Evolutionary conservation across 2,797 vertebrate genomes (phyloP).

Genomic region (Anguilla megastoma): DNA sequence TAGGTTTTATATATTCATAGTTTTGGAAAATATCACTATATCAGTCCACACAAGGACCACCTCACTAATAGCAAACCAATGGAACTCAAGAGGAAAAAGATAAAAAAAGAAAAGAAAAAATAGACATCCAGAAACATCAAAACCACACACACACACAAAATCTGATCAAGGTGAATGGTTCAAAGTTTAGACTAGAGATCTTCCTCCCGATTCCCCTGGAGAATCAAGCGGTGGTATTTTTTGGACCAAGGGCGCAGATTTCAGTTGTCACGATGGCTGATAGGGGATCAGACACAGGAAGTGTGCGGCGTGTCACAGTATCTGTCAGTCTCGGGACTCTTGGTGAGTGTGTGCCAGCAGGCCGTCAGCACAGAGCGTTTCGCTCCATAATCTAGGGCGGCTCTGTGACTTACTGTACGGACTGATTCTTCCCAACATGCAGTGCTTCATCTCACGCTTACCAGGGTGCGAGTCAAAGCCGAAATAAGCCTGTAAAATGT

Average conservation of each 20-base stretch:
- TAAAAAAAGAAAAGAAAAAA: background rate
- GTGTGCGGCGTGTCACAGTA: background rate
- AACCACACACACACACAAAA: background rate
- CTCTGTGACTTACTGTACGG: background rate
- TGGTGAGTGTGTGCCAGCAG: background rate
- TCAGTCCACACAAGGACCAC: background rate
- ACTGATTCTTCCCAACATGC: background rate
- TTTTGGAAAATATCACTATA: too few species aligned
- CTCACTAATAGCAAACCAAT: background rate
- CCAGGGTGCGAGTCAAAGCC: conserved; percentile 8
- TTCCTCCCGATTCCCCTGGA: background rate
- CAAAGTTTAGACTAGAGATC: background rate
- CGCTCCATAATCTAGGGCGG: background rate
- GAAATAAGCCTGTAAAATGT: conserved; percentile 6
- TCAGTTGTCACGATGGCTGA: background rate
- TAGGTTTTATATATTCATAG: too few species aligned
- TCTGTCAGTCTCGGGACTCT: conserved; percentile 9
- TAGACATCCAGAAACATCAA: background rate
- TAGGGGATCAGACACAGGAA: background rate
- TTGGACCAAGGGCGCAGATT: background rate
- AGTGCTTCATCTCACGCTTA: conserved; percentile 18
- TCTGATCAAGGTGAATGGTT: background rate
- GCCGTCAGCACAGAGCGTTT: background rate
- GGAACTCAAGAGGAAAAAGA: background rate
- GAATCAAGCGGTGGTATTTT: background rate